Base-by-base conservation (phyloP, 2,888 invertebrate genomes). In the Trissolcus japonicus region DNA sequence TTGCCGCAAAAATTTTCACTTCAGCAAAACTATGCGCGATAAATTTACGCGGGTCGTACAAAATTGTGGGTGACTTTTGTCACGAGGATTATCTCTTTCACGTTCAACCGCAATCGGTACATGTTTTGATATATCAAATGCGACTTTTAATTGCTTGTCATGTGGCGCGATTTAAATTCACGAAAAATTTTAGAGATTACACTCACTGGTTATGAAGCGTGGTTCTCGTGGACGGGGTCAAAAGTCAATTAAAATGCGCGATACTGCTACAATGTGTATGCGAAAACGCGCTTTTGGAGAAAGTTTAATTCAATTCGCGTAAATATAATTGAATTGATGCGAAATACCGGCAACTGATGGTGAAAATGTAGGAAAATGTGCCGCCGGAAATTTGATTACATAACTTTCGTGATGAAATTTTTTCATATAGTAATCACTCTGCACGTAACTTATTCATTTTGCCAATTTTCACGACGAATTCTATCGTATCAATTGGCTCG, bases 301-400 rank as follows among this genome's bases (percentile, higher is more conserved):
- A 63, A 54, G 54, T 54, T 63, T 63, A 63, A 63, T 63, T 63
- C 17, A 54, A 63, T 63, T 50, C 13, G 43, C 25, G 43, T n/a
- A 25, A 17, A 53, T 63, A 13, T 54, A 63, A 63, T 63, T 63
- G 54, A 63, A 54, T 63, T 43, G 14, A 4, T 11, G 40, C 14
- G 50, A 60, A 14, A 43, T 1, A 1, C 16, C 19, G 2, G 19
- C n/a, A n/a, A 19, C 19, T 1, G 2, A 19, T 43, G 14, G 16
- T 16, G 46, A 16, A 46, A 35, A 35, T 9, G 2, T 35, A 35
- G 35, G 11, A 11, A 35, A 35, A 35, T 35, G 2, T 7, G n/a
- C n/a, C 11, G 35, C 1, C 9, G 35, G 25, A 25, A 35, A 35
- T 35, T 35, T 35, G 35, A 35, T 35, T 9, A 11, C 2, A 35